These are phyloP conservation scores for Keiferia lycopersicella DNA, from an alignment of 2,888 invertebrate genomes.

Conservation along the genomic window DNA sequence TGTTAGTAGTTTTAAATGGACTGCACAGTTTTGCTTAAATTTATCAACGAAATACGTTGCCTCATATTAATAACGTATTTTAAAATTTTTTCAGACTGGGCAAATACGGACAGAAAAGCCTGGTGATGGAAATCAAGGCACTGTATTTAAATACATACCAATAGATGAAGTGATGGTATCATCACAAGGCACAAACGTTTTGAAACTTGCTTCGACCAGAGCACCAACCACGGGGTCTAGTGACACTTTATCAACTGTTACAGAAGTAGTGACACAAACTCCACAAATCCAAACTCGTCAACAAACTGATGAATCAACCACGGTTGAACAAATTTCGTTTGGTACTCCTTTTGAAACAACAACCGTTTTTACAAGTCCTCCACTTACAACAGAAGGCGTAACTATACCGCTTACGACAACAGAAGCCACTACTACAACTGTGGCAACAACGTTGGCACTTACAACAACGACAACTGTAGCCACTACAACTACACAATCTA, in stretches of 20 bases:
- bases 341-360: constrained; percentile 30
- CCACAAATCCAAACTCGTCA: constrained; percentile 54
- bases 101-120: constrained; percentile 78
- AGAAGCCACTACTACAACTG: constrained; percentile 36
- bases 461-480: constrained; percentile 42
- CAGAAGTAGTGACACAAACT: constrained; percentile 63
- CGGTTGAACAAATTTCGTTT: constrained; percentile 40
- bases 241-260: constrained; percentile 52
- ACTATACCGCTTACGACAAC: constrained; percentile 40
- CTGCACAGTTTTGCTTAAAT: constrained; percentile 16
- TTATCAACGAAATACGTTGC: neutral
- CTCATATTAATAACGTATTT: constrained; percentile 28
- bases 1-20: constrained; percentile 3
- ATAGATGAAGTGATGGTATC: constrained; percentile 69
- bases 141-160: constrained; percentile 75
- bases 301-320: constrained; percentile 44
- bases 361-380: constrained; percentile 35
- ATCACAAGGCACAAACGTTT: constrained; percentile 68
- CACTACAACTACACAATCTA: constrained; percentile 39
- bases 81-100: constrained; percentile 72
- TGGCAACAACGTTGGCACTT: constrained; percentile 34
- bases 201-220: constrained; percentile 67
- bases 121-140: constrained; percentile 59
- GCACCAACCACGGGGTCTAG: constrained; percentile 46
- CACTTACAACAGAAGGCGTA: constrained; percentile 38